Base-by-base conservation (phyloP, 1,140 invertebrate species). In the Pseudomyrmex pallidus region DNA sequence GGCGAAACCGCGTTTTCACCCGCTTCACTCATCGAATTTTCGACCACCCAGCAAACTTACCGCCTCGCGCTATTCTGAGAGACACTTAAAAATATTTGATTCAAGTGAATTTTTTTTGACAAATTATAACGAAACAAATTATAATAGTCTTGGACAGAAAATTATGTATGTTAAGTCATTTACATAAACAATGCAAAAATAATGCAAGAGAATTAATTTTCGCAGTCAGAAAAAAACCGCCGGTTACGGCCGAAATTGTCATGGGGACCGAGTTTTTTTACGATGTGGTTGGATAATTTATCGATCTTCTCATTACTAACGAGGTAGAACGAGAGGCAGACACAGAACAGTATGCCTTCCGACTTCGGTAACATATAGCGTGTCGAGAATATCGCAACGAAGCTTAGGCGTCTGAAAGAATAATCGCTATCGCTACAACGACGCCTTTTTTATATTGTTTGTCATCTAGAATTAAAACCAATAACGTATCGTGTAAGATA, bases 401-500 rank as follows among this genome's bases (percentile, higher is more conserved):
- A 20, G 20, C 76, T 35, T 83, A 89, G 82, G 67, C 62, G 62
- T 54, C 66, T 48, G 82, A 66, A 64, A 78, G 76, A 87, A 70
- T 90, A 86, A 87, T 90, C 74, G 59, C 56, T 74, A 87, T 89
- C 63, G 15, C 66, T 20, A 61, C 48, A 52, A 64, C 20, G 56
- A 82, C 64, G 48, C 1, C 59, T 20, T 48, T 20, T 56, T 25
- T 62, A 88, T 89, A 89, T 84, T 48, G 57, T 74, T 25, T 73
- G 70, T 22, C 22, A 35, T 13, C 22, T 46, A 73, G 61, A 84
- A 77, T 44, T 7, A 64, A 86, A 87, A 86, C 68, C 62, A 73
- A 78, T 74, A 44, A 64, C 52, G 56, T 84, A 87, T 87, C 62
- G 17, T 74, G 85, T 80, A 87, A 80, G 59, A 12, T 1, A 15